Base-by-base conservation (phyloP, 1,140 invertebrate species). In the Musca vetustissima region DNA sequence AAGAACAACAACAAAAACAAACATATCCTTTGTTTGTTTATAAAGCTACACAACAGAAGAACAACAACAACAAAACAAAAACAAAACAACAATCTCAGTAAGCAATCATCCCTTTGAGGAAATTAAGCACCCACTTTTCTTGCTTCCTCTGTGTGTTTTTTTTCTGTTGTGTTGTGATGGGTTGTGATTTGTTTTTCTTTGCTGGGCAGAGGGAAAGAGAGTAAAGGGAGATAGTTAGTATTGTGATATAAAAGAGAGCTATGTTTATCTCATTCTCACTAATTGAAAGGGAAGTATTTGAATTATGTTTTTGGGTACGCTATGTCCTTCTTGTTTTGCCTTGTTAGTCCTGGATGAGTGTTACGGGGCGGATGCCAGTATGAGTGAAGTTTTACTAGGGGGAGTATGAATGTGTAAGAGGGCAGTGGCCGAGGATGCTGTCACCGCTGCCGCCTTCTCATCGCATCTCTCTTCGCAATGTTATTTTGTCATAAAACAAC, bases 401-500 rank as follows among this genome's bases (percentile, higher is more conserved):
- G 21, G 17, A 19, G 49, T 52, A 19, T n/a, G 17, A 21, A 4
- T 21, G 21, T 52, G 49, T 7, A 32, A 32, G 28, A 61, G 57
- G 57, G 57, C 57, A 61, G 57, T 61, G 57, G 57, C 57, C 57
- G 36, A 43, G n/a, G n/a, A n/a, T n/a, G n/a, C n/a, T n/a, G n/a
- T n/a, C n/a, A n/a, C n/a, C n/a, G n/a, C n/a, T n/a, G n/a, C n/a
- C 11, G 57, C 57, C 28, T 28, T 28, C 32, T 43, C 57, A 28
- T 28, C 28, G 49, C 43, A 24, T 15, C 48, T 50, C 8, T n/a
- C n/a, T n/a, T n/a, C n/a, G n/a, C 64, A 65, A 65, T 65, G 64
- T 49, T 49, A 49, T 65, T 49, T 49, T 49, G 64, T 15, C 43
- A 65, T 65, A 65, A 65, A 65, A 50, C 59, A 69, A 69, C 67